Evolutionary conservation across 1,140 invertebrate species (phyloP).

Genomic region (Drosophila tristis): DNA sequence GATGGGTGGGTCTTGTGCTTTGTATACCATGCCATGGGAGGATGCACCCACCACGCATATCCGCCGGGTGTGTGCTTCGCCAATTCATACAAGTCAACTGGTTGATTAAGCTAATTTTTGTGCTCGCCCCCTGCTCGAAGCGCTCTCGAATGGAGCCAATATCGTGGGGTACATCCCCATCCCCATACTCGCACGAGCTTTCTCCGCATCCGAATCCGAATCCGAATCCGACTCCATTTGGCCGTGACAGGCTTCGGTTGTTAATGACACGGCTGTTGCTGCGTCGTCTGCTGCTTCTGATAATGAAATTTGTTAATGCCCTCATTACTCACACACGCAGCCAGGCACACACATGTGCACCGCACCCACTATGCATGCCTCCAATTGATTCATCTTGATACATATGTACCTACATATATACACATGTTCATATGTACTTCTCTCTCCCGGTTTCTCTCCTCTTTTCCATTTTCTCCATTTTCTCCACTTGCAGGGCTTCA

Average conservation of each 20-base stretch:
- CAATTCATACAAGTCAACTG: constrained; percentile 74
- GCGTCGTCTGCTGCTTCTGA: constrained; percentile 50
- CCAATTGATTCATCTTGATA: constrained; percentile 49
- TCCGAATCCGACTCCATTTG: constrained; percentile 15
- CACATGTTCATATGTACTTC: neutral
- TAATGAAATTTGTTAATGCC: constrained; percentile 78
- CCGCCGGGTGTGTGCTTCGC: neutral
- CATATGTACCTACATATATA: too few relatives aligned
- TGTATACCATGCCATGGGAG: neutral
- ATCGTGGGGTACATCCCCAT: constrained; percentile 28
- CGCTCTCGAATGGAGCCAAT: constrained; percentile 60
- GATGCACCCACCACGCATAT: neutral
- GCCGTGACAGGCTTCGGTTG: constrained; percentile 44
- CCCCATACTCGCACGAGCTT: neutral
- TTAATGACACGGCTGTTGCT: constrained; percentile 35
- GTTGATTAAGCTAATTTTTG: constrained; percentile 71
- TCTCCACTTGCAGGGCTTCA: constrained; percentile 93
- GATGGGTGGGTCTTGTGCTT: neutral
- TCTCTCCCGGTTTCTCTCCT: constrained; percentile 6
- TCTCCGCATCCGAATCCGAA: constrained; percentile 1
- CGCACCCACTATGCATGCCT: constrained; percentile 15
- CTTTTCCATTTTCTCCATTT: neutral
- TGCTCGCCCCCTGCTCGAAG: neutral
- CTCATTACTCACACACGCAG: constrained; percentile 42
- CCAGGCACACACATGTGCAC: constrained; percentile 8